These are phyloP conservation scores for Alloscopus bannaensis DNA, from an alignment of 2,888 invertebrate genomes.

Conservation along the genomic window DNA sequence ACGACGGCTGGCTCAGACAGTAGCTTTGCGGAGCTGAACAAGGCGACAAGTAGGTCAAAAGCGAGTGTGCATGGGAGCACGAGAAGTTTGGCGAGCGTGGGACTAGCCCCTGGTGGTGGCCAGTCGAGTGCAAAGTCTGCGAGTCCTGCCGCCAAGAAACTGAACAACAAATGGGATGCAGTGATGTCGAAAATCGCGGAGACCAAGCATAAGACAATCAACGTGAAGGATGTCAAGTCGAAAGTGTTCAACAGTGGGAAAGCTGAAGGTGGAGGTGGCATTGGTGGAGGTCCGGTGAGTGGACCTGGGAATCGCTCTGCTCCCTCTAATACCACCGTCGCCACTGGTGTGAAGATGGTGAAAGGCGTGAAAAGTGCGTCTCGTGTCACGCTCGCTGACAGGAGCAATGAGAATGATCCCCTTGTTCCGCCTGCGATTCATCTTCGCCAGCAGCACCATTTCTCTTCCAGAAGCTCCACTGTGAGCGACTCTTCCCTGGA, in stretches of 20 bases:
- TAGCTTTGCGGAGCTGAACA: slow-evolving; percentile 28
- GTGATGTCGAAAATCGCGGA: slow-evolving; percentile 88
- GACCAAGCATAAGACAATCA: slow-evolving; percentile 82
- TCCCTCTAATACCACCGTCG: neutral
- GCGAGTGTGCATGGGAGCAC: slow-evolving; percentile 47
- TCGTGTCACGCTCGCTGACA: slow-evolving; percentile 32
- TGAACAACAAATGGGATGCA: slow-evolving; percentile 85
- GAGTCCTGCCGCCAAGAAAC: slow-evolving; percentile 76
- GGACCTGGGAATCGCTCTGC: no score
- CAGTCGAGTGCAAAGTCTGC: neutral
- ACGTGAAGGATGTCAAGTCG: slow-evolving; percentile 90
- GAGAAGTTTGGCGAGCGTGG: slow-evolving; percentile 56
- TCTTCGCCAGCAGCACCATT: slow-evolving; percentile 54
- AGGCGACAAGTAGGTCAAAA: slow-evolving; percentile 28
- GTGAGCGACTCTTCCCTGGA: slow-evolving; percentile 63
- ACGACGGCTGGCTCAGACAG: slow-evolving; percentile 14
- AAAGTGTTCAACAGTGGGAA: slow-evolving; percentile 79
- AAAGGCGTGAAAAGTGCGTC: slow-evolving; percentile 47
- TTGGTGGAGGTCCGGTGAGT: neutral
- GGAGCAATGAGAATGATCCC: slow-evolving; percentile 52
- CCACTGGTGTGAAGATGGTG: slow-evolving; percentile 23
- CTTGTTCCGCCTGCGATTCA: slow-evolving; percentile 47
- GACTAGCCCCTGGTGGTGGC: slow-evolving; percentile 22
- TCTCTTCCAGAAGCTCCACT: slow-evolving; percentile 65
- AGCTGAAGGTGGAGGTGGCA: neutral